Percentiles rank a stretch among this genome's conserved stretches.
Conservation (phyloP, 2,797 vertebrate genomes). For the Sebastes flavidus region DNA sequence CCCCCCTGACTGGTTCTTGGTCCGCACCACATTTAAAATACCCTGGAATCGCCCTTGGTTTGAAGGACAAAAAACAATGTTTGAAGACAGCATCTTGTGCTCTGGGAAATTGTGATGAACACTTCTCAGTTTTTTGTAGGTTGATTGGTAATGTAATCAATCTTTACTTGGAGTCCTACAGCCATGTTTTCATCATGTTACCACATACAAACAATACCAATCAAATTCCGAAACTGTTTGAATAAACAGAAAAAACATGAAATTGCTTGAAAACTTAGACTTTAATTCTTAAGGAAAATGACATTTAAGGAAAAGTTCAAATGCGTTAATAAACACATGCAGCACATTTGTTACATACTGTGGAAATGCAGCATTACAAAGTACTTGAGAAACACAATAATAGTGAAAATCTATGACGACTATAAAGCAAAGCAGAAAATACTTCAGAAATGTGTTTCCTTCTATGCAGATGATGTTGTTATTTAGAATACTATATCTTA, state of each 20-base stretch:
- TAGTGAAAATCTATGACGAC: constrained; percentile 12
- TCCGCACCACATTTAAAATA: not conserved
- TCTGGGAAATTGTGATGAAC: not conserved
- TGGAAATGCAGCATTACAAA: constrained; percentile 16
- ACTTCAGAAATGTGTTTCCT: not conserved
- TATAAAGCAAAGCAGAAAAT: constrained; percentile 9
- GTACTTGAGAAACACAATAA: not conserved
- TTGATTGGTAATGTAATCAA: not conserved
- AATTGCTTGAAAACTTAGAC: constrained; percentile 56
- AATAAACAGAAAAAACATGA: not conserved
- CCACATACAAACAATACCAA: not conserved
- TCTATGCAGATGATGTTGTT: constrained; percentile 16
- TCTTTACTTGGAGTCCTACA: not conserved
- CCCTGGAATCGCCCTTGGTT: not conserved
- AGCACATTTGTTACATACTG: constrained; percentile 5
- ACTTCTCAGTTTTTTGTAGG: not conserved
- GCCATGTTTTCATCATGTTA: not conserved
- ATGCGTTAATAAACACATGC: constrained; percentile 12
- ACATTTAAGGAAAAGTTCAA: constrained; percentile 13
- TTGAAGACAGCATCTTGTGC: not conserved
- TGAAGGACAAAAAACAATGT: not conserved
- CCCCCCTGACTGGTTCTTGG: not conserved
- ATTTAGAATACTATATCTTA: constrained; percentile 5
- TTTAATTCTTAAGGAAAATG: constrained; percentile 60
- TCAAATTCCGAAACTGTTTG: too few relatives aligned